These are phyloP conservation scores for Netelia inedita DNA, from an alignment of 2,888 invertebrate genomes.

Conservation along the genomic window DNA sequence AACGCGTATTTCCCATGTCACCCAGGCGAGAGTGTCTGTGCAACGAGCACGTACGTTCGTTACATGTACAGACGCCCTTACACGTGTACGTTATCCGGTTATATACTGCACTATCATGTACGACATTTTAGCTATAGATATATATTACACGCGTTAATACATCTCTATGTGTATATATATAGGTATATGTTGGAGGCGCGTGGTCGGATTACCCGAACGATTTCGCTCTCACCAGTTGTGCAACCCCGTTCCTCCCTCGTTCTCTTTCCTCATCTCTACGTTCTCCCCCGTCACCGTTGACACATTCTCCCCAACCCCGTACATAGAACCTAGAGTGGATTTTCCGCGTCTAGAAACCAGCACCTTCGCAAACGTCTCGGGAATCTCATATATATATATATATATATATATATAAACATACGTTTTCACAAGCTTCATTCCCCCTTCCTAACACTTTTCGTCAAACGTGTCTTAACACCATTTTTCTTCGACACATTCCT, in stretches of 20 bases:
- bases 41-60: conserved; percentile 51
- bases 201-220: conserved; percentile 70
- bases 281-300: conserved; percentile 62
- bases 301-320: conserved; percentile 28
- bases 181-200: conserved; percentile 38
- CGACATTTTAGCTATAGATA: conserved; percentile 27
- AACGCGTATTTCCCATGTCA: conserved; percentile 42
- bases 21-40: conserved; percentile 39
- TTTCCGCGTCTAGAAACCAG: conserved; percentile 60
- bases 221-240: conserved; percentile 59
- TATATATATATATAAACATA: conserved; percentile 8
- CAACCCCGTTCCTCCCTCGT: conserved; percentile 36
- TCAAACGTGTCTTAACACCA: conserved; percentile 44
- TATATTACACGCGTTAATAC: neutral
- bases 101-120: conserved; percentile 28
- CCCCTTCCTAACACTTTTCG: conserved; percentile 7
- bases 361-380: conserved; percentile 30
- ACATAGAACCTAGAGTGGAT: conserved; percentile 56
- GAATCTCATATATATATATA: conserved; percentile 43
- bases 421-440: conserved; percentile 47
- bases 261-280: conserved; percentile 18
- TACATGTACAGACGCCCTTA: conserved; percentile 47
- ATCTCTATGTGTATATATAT: conserved; percentile 15
- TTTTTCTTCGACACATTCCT: conserved; percentile 46
- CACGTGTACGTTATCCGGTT: conserved; percentile 63